Conservation (phyloP, 2,113 vertebrate species). For the human (Homo sapiens) region DNA sequence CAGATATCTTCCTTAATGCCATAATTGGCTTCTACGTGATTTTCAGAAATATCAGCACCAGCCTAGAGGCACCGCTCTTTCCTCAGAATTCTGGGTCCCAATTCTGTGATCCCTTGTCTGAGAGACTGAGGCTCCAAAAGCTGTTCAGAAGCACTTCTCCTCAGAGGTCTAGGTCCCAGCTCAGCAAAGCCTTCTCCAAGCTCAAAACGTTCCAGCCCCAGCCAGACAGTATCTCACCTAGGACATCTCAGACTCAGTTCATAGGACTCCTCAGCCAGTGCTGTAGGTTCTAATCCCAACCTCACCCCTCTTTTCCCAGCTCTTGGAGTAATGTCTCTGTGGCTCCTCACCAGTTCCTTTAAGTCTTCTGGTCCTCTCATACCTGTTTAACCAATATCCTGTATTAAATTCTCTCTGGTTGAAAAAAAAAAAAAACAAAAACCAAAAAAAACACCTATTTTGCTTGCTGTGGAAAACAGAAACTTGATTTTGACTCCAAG, state of each 20-base stretch:
- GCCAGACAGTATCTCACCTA: fast-evolving
- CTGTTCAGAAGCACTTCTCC: neutral
- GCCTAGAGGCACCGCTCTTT: neutral
- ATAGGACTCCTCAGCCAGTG: fast-evolving
- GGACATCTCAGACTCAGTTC: no score
- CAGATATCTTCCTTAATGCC: neutral
- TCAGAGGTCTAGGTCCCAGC: no score
- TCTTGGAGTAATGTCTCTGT: fast-evolving
- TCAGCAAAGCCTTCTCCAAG: neutral
- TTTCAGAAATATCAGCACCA: neutral
- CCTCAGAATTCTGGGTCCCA: neutral
- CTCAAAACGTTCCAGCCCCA: neutral
- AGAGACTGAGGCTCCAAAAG: neutral
- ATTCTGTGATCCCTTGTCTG: neutral
- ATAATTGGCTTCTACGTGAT: neutral
- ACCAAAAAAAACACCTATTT: no score
- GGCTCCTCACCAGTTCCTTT: neutral
- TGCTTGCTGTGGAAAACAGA: neutral
- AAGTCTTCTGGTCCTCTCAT: neutral
- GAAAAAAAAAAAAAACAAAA: no score
- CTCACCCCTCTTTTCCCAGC: neutral
- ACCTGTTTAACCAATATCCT: neutral
- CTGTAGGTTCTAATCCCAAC: neutral
- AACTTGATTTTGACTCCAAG: neutral
- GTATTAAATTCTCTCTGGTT: neutral